Percentiles rank a stretch among this genome's conserved stretches.
Evolutionary conservation across 2,113 vertebrate species (phyloP).

Genomic region (Mesembrinibis cayennensis): DNA sequence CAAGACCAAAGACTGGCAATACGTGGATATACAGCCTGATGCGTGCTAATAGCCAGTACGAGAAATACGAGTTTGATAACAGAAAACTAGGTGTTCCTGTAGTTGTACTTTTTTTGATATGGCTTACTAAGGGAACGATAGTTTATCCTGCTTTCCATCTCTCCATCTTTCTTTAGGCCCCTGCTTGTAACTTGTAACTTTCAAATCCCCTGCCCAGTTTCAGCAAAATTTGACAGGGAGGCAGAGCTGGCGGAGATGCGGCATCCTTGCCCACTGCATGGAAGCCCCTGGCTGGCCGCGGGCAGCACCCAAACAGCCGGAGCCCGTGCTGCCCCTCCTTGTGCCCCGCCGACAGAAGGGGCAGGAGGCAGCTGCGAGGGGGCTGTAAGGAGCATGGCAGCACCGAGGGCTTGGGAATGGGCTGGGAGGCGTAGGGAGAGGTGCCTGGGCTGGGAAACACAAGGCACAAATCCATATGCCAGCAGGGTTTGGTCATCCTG

Average conservation of each 20-base stretch:
- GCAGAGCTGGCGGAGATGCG: neutral
- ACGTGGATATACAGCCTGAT: neutral
- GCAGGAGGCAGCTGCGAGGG: neutral
- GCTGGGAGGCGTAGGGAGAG: neutral
- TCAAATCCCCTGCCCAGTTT: neutral
- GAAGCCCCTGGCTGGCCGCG: neutral
- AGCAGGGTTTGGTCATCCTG: neutral
- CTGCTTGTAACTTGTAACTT: neutral
- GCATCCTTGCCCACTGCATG: neutral
- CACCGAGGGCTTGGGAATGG: neutral
- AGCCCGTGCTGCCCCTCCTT: rapidly evolving
- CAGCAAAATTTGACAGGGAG: neutral
- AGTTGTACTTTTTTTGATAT: neutral
- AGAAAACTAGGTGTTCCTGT: neutral
- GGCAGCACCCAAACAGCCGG: neutral
- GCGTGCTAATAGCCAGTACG: neutral
- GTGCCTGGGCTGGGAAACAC: neutral
- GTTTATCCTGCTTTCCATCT: neutral
- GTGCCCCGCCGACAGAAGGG: neutral
- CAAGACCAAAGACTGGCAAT: neutral
- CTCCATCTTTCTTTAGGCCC: neutral
- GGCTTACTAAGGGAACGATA: neutral
- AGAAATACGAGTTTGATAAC: neutral
- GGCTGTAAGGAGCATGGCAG: neutral
- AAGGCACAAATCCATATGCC: neutral